phyloP scores from a whole-genome alignment of 2,797 vertebrate species.

The Miichthys miiuy region DNA sequence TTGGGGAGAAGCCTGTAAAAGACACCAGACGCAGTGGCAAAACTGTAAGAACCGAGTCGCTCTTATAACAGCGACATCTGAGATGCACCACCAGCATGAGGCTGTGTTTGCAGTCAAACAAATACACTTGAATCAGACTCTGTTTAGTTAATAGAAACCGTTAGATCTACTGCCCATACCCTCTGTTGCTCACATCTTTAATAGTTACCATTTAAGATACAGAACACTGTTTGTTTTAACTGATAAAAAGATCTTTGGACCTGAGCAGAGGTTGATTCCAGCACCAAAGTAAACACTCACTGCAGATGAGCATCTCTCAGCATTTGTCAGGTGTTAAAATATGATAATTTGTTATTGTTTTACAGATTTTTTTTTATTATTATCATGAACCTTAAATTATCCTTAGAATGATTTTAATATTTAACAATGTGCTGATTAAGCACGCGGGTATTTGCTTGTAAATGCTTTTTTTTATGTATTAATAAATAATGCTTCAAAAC shows the following conservation, averaged over 20 bases:
- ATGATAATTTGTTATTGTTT: constrained; percentile 26
- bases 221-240: constrained; percentile 2
- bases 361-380: constrained; percentile 29
- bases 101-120: constrained; percentile 20
- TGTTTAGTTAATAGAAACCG: constrained; percentile 11
- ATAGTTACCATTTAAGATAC: constrained; percentile 15
- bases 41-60: constrained; percentile 88
- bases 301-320: constrained; percentile 2
- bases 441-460: constrained; percentile 67
- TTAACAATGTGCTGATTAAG: constrained; percentile 60
- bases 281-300: constrained; percentile 43
- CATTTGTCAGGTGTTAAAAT: constrained; percentile 20
- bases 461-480: constrained; percentile 76
- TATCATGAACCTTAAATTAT: constrained; percentile 55
- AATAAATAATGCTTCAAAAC: constrained; percentile 82
- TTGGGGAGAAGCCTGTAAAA: constrained; percentile 43
- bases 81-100: constrained; percentile 60
- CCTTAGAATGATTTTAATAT: constrained; percentile 67
- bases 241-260: background rate
- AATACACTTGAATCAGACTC: constrained; percentile 31
- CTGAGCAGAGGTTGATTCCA: constrained; percentile 7
- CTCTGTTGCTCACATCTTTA: constrained; percentile 3
- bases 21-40: constrained; percentile 76
- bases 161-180: constrained; percentile 19
- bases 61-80: constrained; percentile 75